These are phyloP conservation scores for Zeus faber DNA, from an alignment of 2,113 vertebrate species.

Conservation along the genomic window DNA sequence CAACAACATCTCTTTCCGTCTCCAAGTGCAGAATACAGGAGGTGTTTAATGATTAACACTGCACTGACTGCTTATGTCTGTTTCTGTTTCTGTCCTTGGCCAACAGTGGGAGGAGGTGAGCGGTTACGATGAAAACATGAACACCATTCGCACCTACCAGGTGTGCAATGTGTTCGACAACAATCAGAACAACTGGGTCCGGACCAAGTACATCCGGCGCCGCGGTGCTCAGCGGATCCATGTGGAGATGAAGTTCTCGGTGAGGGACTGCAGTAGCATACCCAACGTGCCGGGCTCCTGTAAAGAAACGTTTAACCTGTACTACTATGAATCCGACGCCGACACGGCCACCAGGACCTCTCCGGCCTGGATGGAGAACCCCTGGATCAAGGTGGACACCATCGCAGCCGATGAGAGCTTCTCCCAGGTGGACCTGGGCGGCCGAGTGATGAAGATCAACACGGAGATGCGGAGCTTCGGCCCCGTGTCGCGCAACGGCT, in stretches of 20 bases:
- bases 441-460: constrained; percentile 98
- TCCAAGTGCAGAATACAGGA: no score
- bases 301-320: constrained; percentile 98
- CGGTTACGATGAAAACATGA: constrained; percentile 98
- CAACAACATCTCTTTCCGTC: constrained; percentile 13
- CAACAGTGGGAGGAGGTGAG: constrained; percentile 98
- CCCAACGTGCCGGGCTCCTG: constrained; percentile 96
- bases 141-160: constrained; percentile 98
- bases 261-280: constrained; percentile 97
- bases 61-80: no score
- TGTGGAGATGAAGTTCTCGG: constrained; percentile 98
- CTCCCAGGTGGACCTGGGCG: constrained; percentile 94
- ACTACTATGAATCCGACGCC: constrained; percentile 89
- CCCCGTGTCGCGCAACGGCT: constrained; percentile 89
- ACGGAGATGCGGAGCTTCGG: constrained; percentile 96
- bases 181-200: constrained; percentile 98
- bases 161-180: constrained; percentile 97
- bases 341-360: constrained; percentile 89
- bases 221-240: constrained; percentile 92
- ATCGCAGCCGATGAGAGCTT: constrained; percentile 97
- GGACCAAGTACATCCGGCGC: constrained; percentile 93
- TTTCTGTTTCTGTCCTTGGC: constrained; percentile 22
- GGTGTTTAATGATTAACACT: no score
- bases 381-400: constrained; percentile 97
- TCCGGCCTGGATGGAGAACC: constrained; percentile 97